Evolutionary conservation across 2,113 vertebrate species (phyloP).

Genomic region (Dipodomys ordii): DNA sequence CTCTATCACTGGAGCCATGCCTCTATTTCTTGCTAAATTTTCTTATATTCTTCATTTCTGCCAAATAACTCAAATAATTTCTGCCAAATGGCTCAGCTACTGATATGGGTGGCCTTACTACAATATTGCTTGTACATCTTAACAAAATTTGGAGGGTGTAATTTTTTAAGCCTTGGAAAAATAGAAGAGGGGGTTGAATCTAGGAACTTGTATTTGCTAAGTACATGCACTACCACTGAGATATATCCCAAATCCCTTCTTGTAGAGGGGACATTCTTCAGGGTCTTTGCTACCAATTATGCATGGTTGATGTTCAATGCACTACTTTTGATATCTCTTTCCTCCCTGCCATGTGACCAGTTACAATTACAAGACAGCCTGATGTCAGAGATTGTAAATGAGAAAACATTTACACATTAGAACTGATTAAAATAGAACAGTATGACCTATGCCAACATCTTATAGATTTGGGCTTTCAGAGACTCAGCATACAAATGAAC

Average conservation of each 20-base stretch:
- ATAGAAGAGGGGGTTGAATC: not conserved
- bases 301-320: not conserved
- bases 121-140: not conserved
- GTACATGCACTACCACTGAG: not conserved
- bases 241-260: not conserved
- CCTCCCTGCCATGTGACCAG: not conserved
- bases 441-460: not conserved
- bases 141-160: fast-evolving
- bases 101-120: not conserved
- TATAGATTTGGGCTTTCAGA: not conserved
- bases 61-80: not conserved
- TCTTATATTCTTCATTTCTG: not conserved
- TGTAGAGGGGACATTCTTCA: not conserved
- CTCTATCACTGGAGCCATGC: not conserved
- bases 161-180: not conserved
- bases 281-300: not conserved
- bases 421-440: not conserved
- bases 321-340: not conserved
- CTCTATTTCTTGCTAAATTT: not conserved
- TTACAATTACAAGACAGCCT: not conserved
- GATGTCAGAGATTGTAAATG: not conserved
- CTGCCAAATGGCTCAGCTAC: not conserved
- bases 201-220: not conserved
- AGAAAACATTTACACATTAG: not conserved
- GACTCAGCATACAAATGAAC: not conserved